Evolutionary conservation across 2,888 invertebrate genomes (phyloP).

Genomic region (Tridacna crocea): DNA sequence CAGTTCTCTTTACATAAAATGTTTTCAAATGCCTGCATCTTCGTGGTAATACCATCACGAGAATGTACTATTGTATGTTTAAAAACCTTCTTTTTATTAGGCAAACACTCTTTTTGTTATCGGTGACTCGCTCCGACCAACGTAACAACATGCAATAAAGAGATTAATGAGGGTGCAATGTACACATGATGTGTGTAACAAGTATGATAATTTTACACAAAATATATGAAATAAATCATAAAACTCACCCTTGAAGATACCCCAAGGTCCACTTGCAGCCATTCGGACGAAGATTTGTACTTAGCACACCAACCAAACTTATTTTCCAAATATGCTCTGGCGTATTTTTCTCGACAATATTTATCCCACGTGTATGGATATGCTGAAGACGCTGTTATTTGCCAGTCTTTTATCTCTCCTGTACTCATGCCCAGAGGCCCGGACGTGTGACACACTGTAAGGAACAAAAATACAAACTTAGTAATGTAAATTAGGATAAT

Average conservation of each 20-base stretch:
- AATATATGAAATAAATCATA: too few relatives aligned
- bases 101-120: too few relatives aligned
- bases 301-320: slow-evolving; percentile 86
- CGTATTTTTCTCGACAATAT: slow-evolving; percentile 85
- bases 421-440: slow-evolving; percentile 85
- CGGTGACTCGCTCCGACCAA: too few relatives aligned
- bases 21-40: too few relatives aligned
- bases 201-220: too few relatives aligned
- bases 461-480: not conserved
- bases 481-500: not conserved
- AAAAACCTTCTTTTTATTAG: too few relatives aligned
- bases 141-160: too few relatives aligned
- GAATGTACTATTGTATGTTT: too few relatives aligned
- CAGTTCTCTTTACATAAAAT: too few relatives aligned
- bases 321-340: slow-evolving; percentile 85
- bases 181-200: too few relatives aligned
- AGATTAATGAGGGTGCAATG: too few relatives aligned
- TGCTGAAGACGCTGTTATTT: slow-evolving; percentile 86
- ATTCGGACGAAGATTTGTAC: slow-evolving; percentile 85
- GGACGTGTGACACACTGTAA: slow-evolving; percentile 78
- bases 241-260: slow-evolving; percentile 84
- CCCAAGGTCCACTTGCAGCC: slow-evolving; percentile 86
- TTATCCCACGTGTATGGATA: slow-evolving; percentile 83
- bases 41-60: too few relatives aligned
- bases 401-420: slow-evolving; percentile 86